Percentiles rank a stretch among this genome's conserved stretches.
These are phyloP conservation scores for Tyto alba DNA, from an alignment of 2,113 vertebrate genomes.

Conservation along the genomic window DNA sequence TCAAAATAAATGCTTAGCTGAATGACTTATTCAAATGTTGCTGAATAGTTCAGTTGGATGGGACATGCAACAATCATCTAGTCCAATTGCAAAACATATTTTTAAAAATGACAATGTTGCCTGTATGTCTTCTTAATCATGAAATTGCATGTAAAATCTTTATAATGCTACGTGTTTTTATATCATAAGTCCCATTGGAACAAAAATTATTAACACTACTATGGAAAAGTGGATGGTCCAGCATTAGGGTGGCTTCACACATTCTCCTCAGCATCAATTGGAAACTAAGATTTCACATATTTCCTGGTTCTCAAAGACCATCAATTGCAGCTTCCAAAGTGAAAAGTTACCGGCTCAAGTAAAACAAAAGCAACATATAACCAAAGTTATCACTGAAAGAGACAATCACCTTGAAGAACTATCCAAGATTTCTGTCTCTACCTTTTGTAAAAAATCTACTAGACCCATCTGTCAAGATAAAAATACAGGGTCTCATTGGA, in stretches of 20 bases:
- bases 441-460: background rate
- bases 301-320: background rate
- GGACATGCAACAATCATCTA: background rate
- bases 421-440: background rate
- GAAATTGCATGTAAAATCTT: background rate
- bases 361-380: background rate
- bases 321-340: background rate
- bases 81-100: background rate
- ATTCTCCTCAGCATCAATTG: background rate
- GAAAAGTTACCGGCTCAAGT: background rate
- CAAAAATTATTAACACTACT: background rate
- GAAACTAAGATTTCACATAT: background rate
- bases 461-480: background rate
- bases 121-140: fast-evolving
- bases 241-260: background rate
- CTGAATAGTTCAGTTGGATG: background rate
- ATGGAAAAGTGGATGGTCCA: background rate
- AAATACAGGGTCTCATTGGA: background rate
- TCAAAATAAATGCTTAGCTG: background rate
- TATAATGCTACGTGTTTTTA: fast-evolving
- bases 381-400: background rate
- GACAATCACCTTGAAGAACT: background rate
- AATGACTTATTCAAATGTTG: background rate
- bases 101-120: background rate
- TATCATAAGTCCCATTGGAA: fast-evolving